Base-by-base conservation (phyloP, 2,888 invertebrate genomes). In the Rhodophaea formosa region DNA sequence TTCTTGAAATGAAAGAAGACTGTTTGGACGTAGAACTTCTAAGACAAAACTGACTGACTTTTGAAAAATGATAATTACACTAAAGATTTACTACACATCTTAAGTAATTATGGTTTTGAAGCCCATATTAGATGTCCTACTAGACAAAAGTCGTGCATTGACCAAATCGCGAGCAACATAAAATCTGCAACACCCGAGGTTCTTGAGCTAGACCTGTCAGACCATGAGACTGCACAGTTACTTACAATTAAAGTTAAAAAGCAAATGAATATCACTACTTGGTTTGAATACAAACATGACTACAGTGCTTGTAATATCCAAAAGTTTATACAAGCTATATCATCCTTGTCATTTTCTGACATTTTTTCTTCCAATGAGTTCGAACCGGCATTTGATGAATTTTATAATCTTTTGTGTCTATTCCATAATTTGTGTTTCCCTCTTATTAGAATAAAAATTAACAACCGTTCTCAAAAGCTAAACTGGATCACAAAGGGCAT, bases 351-450 rank as follows among this genome's bases (percentile, higher is more conserved):
- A 6, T 62, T 56, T 51, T 45, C 54, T 17, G 53, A 57, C 0
- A 51, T 46, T n/a, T 15, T 30, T 3, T 14, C 15, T 5, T 39
- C 1, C 14, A 8, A 10, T 14, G 15, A 17, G 12, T 46, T 44
- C 15, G 17, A 7, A 12, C 7, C 42, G 12, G 49, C 47, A 16
- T 58, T 49, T 12, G 12, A 30, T 1, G 3, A 23, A 30, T 54
- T 58, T 29, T 44, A 54, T 51, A 54, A 58, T 6, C 7, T 58
- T 1, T 17, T 52, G 1, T n/a, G n/a, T n/a, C 15, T 60, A 10
- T 58, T 60, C 43, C 53, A 58, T 46, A 30, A 58, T n/a, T 35
- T 58, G 10, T 60, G 57, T 14, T 62, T 60, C 53, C 57, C 59
- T 23, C 2, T 16, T 10, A 39, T 52, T 52, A 53, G 15, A 54